phyloP scores from a whole-genome alignment of 1,140 invertebrate species.

The Camponotus floridanus region DNA sequence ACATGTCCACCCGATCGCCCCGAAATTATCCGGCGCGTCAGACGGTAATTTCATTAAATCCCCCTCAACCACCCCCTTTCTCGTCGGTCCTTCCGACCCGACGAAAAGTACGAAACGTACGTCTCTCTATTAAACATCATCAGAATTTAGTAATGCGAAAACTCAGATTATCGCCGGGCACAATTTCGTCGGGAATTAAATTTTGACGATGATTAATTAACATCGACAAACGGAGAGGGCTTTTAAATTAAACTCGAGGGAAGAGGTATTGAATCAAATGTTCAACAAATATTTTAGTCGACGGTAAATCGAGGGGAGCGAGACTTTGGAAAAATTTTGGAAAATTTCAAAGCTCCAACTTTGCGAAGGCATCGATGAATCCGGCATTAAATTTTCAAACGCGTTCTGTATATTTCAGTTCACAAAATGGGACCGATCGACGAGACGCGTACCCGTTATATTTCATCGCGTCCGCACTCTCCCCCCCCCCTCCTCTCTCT shows the following conservation, averaged over 20 bases:
- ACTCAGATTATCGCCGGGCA: neutral
- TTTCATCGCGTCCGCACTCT: neutral
- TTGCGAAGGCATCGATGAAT: neutral
- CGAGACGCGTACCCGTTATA: slow-evolving; percentile 10
- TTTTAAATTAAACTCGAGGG: too few species aligned
- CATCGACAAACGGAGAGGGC: too few species aligned
- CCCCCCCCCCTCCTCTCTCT: too few species aligned
- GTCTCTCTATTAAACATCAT: neutral
- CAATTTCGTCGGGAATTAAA: neutral
- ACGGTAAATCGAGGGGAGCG: too few species aligned
- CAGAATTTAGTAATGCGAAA: neutral
- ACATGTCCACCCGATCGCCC: slow-evolving; percentile 35
- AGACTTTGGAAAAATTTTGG: neutral
- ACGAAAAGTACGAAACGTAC: neutral
- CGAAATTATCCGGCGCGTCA: slow-evolving; percentile 44
- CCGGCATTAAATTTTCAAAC: neutral
- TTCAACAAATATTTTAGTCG: neutral
- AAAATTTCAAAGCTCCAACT: neutral
- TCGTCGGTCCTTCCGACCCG: too few species aligned
- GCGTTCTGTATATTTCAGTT: slow-evolving; percentile 20
- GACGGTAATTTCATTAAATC: slow-evolving; percentile 37
- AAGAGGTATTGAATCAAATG: neutral
- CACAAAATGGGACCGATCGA: neutral
- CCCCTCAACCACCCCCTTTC: neutral
- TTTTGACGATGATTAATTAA: neutral